A percentile compares a stretch with the other conserved stretches of the same genome.
Conservation (phyloP, 2,888 invertebrate species). For the Diaperis boleti region DNA sequence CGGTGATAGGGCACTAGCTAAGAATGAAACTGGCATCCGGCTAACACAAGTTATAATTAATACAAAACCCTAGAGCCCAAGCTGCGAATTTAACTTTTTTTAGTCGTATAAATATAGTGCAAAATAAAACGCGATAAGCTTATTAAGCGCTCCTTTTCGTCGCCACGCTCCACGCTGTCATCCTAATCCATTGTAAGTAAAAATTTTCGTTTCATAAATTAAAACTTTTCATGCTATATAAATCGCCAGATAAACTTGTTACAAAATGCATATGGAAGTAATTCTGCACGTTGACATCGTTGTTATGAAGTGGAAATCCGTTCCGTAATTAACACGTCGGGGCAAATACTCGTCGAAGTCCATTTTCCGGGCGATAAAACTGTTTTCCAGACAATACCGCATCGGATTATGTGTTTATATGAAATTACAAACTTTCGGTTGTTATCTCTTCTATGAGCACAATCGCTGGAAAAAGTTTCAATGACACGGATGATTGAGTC, state of each 20-base stretch:
- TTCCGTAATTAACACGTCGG: slow-evolving; percentile 29
- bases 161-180: neutral
- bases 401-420: slow-evolving; percentile 38
- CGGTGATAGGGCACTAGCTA: too few species aligned
- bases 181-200: neutral
- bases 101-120: neutral
- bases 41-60: too few species aligned
- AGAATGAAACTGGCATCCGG: too few species aligned
- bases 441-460: neutral
- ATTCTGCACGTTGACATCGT: slow-evolving; percentile 18
- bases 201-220: slow-evolving; percentile 8
- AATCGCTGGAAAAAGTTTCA: slow-evolving; percentile 19
- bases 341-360: slow-evolving; percentile 19
- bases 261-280: slow-evolving; percentile 15
- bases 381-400: slow-evolving; percentile 38
- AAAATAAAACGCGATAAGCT: neutral
- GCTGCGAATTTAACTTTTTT: neutral
- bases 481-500: slow-evolving; percentile 29
- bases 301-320: slow-evolving; percentile 36
- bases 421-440: slow-evolving; percentile 29
- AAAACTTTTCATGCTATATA: slow-evolving; percentile 12
- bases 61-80: neutral
- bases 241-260: slow-evolving; percentile 14
- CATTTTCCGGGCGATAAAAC: slow-evolving; percentile 36
- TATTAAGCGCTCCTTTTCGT: neutral